A percentile compares a stretch with the other conserved stretches of the same genome.
Evolutionary conservation across 2,113 vertebrate genomes (phyloP).

Genomic region (Sinosuthora webbiana): DNA sequence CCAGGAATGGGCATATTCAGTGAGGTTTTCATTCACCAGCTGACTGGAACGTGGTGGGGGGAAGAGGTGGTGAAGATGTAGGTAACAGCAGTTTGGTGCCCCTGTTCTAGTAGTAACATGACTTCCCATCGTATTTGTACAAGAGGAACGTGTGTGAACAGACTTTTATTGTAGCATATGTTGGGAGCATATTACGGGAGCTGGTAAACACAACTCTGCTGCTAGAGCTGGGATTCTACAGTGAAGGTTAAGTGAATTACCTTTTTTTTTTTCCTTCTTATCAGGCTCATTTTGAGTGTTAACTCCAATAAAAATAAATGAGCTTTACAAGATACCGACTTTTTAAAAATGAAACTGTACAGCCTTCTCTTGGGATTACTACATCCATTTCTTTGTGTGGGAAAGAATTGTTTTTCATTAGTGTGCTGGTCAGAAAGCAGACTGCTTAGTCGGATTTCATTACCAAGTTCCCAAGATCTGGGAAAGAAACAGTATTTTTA

Average conservation of each 20-base stretch:
- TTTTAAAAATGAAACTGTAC: not conserved
- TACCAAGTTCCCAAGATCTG: not conserved
- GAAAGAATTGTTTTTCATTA: conserved; percentile 62
- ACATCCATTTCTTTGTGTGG: conserved; percentile 54
- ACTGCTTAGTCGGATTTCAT: not conserved
- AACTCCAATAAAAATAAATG: conserved; percentile 37
- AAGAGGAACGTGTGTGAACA: not conserved
- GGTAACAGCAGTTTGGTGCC: not conserved
- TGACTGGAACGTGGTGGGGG: not conserved
- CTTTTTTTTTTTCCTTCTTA: fast-evolving
- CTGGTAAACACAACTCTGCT: not conserved
- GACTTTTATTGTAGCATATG: not conserved
- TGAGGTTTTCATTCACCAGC: conserved; percentile 13
- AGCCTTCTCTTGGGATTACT: conserved; percentile 26
- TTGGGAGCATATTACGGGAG: not conserved
- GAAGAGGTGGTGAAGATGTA: not conserved
- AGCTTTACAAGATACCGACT: not conserved
- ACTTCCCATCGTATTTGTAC: not conserved
- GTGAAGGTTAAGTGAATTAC: not conserved
- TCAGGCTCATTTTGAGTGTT: not conserved
- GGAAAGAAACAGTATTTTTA: not conserved
- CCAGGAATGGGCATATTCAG: not conserved
- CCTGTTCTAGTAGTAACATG: not conserved
- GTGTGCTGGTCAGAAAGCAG: conserved; percentile 40
- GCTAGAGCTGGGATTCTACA: not conserved